Evolutionary conservation across 1,140 invertebrate genomes (phyloP).

Genomic region (Sweltsa coloradensis): DNA sequence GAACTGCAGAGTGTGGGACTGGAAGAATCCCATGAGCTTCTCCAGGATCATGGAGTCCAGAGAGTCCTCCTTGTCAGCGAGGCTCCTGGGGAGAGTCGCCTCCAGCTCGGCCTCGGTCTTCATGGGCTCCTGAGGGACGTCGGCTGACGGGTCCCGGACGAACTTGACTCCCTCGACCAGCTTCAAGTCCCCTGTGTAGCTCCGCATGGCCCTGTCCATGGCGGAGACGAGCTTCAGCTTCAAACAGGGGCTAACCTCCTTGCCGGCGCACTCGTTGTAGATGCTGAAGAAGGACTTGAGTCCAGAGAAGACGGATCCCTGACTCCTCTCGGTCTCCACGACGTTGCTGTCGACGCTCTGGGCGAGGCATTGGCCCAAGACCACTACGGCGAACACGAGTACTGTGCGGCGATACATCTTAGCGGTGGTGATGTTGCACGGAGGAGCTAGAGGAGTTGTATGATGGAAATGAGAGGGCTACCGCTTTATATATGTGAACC

Average conservation of each 20-base stretch:
- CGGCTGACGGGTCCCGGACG: slow-evolving; percentile 30
- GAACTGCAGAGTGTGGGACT: slow-evolving; percentile 62
- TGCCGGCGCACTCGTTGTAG: slow-evolving; percentile 60
- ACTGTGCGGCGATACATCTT: too few relatives aligned
- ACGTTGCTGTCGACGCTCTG: too few relatives aligned
- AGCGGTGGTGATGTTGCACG: too few relatives aligned
- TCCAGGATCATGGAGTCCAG: slow-evolving; percentile 61
- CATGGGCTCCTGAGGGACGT: slow-evolving; percentile 24
- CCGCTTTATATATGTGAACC: too few relatives aligned
- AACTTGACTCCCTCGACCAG: slow-evolving; percentile 59
- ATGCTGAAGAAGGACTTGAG: too few relatives aligned
- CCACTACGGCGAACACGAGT: too few relatives aligned
- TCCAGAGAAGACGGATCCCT: too few relatives aligned
- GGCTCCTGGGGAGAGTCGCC: slow-evolving; percentile 49
- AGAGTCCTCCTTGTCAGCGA: slow-evolving; percentile 54
- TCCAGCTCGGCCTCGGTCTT: slow-evolving; percentile 44
- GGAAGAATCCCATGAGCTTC: slow-evolving; percentile 56
- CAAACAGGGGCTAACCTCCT: slow-evolving; percentile 55
- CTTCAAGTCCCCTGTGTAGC: slow-evolving; percentile 39
- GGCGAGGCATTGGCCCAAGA: too few relatives aligned
- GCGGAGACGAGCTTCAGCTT: slow-evolving; percentile 61
- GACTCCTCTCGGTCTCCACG: too few relatives aligned
- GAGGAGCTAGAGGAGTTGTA: too few relatives aligned
- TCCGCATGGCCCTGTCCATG: slow-evolving; percentile 52
- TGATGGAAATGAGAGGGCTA: too few relatives aligned